Evolutionary conservation across 2,797 vertebrate species (phyloP), one percentile per base, ranked within the genome.

Genomic region (Odontamblyopus rebecca): DNA sequence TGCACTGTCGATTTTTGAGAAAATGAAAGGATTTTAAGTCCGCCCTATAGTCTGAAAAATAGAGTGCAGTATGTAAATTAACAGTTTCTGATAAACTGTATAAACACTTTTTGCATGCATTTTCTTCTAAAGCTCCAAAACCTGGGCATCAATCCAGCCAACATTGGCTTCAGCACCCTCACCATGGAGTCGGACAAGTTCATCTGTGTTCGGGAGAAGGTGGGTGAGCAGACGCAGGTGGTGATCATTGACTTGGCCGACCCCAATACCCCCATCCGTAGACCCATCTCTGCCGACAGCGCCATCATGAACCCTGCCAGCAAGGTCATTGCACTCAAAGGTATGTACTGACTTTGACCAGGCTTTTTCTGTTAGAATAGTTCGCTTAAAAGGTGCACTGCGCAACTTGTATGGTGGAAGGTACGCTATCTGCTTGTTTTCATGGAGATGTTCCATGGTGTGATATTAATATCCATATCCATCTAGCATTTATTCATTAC

Each of bases 161-260:
- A 99, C 91, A 99, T 99, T 50, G 98, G 98, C 77, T 99, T 99
- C 90, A 99, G 98, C 92, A 99, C 98, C 82, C 92, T 99, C 41
- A 99, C 98, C 16, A 99, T 99, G 98, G 98, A 99, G 91, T 99
- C 98, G 4, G 98, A 99, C 87, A 99, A 99, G 89, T 99, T 99
- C 93, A 99, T 99, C 95, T 99, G 98, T 86, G 94, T 99, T 85
- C 94, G 98, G 78, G 98, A 99, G 89, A 99, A 99, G 91, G 98
- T 99, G 12, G 98, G 98, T 62, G 98, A 99, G 68, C 98, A 99
- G 89, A 94, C 96, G 70, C 98, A 99, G 75, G 98, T 99, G 91
- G 98, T 99, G 81, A 99, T 99, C 92, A 99, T 99, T 77, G 98
- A 99, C 84, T 93, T 99, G 97, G 98, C 96, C 2, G 97, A 99